Conservation (phyloP, 2,888 invertebrate genomes). For the Tiliacea aurago region DNA sequence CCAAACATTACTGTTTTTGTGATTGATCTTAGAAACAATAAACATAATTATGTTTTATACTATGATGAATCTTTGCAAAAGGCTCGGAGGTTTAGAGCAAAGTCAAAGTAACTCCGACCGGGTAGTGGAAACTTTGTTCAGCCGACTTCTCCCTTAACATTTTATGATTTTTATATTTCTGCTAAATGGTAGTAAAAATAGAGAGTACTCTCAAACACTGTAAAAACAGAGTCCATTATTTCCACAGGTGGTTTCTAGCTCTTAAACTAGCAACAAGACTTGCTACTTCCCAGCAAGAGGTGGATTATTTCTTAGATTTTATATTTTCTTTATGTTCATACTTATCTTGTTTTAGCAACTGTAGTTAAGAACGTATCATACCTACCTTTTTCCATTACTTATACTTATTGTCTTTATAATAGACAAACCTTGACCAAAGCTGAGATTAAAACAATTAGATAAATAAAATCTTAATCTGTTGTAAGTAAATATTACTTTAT, state of each 20-base stretch:
- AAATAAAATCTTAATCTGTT: background rate
- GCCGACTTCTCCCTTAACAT: background rate
- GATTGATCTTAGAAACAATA: background rate
- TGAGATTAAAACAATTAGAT: background rate
- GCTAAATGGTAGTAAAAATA: conserved; percentile 3
- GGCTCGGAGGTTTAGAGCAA: background rate
- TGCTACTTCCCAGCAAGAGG: conserved; percentile 40
- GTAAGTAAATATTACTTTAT: background rate
- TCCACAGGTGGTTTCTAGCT: conserved; percentile 39
- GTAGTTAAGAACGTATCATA: background rate
- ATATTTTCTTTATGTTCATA: conserved; percentile 23
- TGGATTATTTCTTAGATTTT: conserved; percentile 39
- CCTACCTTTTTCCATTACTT: background rate
- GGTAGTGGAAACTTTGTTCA: background rate
- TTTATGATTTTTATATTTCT: conserved; percentile 1
- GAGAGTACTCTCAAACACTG: background rate
- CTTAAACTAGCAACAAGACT: conserved; percentile 49
- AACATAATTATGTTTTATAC: background rate
- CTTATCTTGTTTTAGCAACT: conserved; percentile 11
- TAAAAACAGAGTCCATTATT: conserved; percentile 46
- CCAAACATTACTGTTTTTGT: background rate
- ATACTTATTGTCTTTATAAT: background rate
- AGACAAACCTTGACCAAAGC: background rate
- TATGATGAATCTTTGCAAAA: background rate
- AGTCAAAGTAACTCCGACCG: background rate